These are phyloP conservation scores for Nycteola revayana DNA, from an alignment of 2,888 invertebrate genomes.

Conservation along the genomic window DNA sequence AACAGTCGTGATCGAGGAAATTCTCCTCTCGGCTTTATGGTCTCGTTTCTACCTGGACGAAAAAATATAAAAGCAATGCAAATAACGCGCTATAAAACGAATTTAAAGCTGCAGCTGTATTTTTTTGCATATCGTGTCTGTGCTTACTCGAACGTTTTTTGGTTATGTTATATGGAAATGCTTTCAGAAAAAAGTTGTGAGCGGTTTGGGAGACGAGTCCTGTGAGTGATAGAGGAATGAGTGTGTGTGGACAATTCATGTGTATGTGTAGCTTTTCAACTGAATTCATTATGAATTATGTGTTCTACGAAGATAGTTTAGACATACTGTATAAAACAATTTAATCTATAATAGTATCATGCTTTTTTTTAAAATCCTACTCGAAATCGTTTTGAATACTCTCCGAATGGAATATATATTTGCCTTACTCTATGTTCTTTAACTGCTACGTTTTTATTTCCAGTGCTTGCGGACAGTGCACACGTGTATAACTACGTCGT, in stretches of 20 bases:
- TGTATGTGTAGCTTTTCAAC: constrained; percentile 56
- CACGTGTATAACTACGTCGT: too few species aligned
- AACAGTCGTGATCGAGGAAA: constrained; percentile 65
- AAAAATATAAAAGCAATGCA: constrained; percentile 50
- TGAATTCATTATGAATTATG: too few species aligned
- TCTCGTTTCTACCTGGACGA: constrained; percentile 65
- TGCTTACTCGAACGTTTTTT: constrained; percentile 4
- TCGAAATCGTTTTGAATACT: constrained; percentile 56
- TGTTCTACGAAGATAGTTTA: too few species aligned
- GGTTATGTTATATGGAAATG: constrained; percentile 8
- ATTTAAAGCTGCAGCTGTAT: constrained; percentile 47
- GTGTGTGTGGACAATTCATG: constrained; percentile 41
- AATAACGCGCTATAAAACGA: constrained; percentile 56
- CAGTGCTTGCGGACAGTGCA: constrained; percentile 21
- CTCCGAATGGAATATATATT: constrained; percentile 54
- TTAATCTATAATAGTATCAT: too few species aligned
- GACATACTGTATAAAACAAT: too few species aligned
- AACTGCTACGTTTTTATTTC: constrained; percentile 44
- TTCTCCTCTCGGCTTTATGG: constrained; percentile 49
- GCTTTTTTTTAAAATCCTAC: too few species aligned
- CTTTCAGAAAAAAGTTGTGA: constrained; percentile 22
- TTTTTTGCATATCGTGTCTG: constrained; percentile 12
- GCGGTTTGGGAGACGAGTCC: constrained; percentile 32
- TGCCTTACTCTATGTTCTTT: constrained; percentile 47
- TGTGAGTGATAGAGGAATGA: constrained; percentile 48